Evolutionary conservation across 1,140 invertebrate species (phyloP).

Genomic region (Arctopsyche grandis): DNA sequence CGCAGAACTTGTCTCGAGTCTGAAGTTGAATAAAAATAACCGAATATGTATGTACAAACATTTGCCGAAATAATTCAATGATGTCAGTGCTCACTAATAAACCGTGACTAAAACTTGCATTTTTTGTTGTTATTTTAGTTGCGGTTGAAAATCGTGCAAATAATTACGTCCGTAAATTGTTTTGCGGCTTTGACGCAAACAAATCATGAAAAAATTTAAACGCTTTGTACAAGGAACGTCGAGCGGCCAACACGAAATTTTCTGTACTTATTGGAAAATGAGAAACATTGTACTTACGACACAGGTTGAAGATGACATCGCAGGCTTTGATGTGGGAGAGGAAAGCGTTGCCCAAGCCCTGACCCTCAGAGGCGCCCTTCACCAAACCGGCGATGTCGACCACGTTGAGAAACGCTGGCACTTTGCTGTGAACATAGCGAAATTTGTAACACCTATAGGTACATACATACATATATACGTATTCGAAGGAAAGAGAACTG

Average conservation of each 20-base stretch:
- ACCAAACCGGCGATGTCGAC: slow-evolving; percentile 99
- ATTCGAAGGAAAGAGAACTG: neutral
- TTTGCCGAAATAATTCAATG: neutral
- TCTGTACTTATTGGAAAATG: no score
- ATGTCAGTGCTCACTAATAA: neutral
- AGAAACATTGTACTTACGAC: slow-evolving; percentile 81
- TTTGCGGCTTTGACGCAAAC: slow-evolving; percentile 25
- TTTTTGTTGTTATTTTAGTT: slow-evolving; percentile 14
- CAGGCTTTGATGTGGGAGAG: slow-evolving; percentile 98
- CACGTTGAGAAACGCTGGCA: slow-evolving; percentile 96
- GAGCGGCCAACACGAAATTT: slow-evolving; percentile 4
- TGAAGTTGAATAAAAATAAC: no score
- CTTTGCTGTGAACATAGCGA: slow-evolving; percentile 76
- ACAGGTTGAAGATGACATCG: slow-evolving; percentile 98
- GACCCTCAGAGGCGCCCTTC: slow-evolving; percentile 96
- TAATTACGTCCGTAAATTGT: slow-evolving; percentile 20
- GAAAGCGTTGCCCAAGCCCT: slow-evolving; percentile 98
- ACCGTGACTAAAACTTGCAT: neutral
- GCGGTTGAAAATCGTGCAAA: slow-evolving; percentile 15
- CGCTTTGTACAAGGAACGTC: neutral
- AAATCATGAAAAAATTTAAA: slow-evolving; percentile 24
- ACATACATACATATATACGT: neutral
- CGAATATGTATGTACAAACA: neutral
- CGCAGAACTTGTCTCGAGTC: no score
- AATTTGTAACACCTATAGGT: neutral